Evolutionary conservation across 2,797 vertebrate genomes (phyloP), one percentile per base, ranked within the genome.

Genomic region (Bryconaethiops microstoma): DNA sequence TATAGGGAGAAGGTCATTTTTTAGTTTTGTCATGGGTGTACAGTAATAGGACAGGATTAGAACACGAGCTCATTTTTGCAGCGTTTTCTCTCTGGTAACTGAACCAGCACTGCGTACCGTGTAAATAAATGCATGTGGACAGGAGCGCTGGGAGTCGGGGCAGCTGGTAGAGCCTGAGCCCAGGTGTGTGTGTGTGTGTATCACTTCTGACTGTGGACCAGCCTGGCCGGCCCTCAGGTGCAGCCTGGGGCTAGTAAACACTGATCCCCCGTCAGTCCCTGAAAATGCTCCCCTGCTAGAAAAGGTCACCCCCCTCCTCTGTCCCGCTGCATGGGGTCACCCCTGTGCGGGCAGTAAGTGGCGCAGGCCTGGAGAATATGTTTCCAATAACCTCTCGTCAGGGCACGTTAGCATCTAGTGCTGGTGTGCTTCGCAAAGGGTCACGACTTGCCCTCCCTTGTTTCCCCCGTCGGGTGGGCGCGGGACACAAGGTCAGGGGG

Each of bases 311-410:
- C 86, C 67, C 84, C 89, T 29, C 7, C 42, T 86, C 89, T 93
- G 89, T 86, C 93, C 91, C 92, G 94, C 92, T 89, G 90, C 92
- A 92, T 94, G 88, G 68, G 93, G 93, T 95, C 93, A 90, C 89
- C 92, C 92, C 93, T 55, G 85, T 64, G 60, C 87, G 89, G 75
- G 92, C 93, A 93, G 92, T 91, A 96, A 96, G 93, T 94, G 88
- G 67, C 82, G 83, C 89, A 89, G 94, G 94, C 93, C 95, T 80
- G 79, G 88, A 91, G 95, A 97, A 97, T 97, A 95, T 99, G 97
- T 97, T 98, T 97, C 92, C 93, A 97, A 97, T 97, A 96, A 96
- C 94, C 92, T 92, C 94, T 93, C 92, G 91, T 95, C 95, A 95
- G 94, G 93, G 93, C 93, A 88, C 78, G 94, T 95, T 96, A 96